phyloP scores from a whole-genome alignment of 1,140 invertebrate species.

The Hormaphis cornu region DNA sequence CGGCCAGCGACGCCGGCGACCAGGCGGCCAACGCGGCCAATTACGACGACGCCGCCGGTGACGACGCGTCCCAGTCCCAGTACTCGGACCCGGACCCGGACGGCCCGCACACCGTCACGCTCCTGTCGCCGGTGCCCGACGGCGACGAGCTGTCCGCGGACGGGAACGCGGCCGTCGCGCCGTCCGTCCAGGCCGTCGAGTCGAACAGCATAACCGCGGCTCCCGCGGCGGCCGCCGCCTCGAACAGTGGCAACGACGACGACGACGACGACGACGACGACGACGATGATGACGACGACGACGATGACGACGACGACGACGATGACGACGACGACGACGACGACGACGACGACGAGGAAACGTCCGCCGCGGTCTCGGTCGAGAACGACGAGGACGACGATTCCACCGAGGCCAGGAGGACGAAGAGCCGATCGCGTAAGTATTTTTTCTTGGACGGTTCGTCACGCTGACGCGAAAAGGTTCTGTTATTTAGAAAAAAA shows the following conservation, averaged over 20 bases:
- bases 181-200: neutral
- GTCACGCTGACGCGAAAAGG: too few species aligned
- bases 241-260: neutral
- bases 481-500: too few species aligned
- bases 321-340: neutral
- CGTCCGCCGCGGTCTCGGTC: neutral
- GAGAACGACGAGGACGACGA: slow-evolving; percentile 6
- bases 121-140: slow-evolving; percentile 6
- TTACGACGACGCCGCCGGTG: neutral
- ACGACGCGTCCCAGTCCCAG: neutral
- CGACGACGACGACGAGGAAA: slow-evolving; percentile 19
- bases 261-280: slow-evolving; percentile 20
- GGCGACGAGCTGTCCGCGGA: neutral
- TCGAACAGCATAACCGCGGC: slow-evolving; percentile 3
- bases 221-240: neutral
- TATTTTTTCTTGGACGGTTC: too few species aligned
- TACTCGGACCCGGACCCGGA: neutral
- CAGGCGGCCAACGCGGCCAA: neutral
- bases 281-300: slow-evolving; percentile 25
- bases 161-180: neutral
- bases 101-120: slow-evolving; percentile 16
- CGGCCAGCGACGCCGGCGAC: neutral
- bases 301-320: neutral
- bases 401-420: neutral
- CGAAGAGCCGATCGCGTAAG: neutral